Conservation (phyloP, 1,140 invertebrate species). For the Drosophila insularis region DNA sequence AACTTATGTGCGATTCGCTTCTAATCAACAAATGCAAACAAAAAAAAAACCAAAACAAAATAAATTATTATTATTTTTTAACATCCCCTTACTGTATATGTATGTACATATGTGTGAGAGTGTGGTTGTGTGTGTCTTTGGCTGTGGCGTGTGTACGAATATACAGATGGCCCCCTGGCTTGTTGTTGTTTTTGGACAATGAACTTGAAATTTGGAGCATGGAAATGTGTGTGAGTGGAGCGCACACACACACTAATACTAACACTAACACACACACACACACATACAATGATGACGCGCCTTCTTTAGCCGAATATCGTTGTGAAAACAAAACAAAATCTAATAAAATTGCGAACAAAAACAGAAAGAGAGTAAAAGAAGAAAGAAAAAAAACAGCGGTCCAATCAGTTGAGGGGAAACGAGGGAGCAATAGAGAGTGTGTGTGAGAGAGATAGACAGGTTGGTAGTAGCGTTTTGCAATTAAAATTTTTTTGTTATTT, state of each 20-base stretch:
- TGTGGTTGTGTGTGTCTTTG: too few relatives aligned
- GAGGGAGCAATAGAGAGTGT: background rate
- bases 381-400: background rate
- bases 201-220: slow-evolving; percentile 69
- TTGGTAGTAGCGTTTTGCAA: slow-evolving; percentile 58
- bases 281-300: slow-evolving; percentile 18
- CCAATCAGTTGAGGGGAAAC: background rate
- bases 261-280: background rate
- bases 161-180: slow-evolving; percentile 22
- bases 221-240: slow-evolving; percentile 55
- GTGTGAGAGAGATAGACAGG: background rate
- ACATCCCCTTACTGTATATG: background rate
- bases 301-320: slow-evolving; percentile 62
- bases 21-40: background rate
- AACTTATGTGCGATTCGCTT: background rate
- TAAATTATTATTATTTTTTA: background rate
- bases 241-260: slow-evolving; percentile 23
- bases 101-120: background rate
- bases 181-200: slow-evolving; percentile 59
- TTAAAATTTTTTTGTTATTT: slow-evolving; percentile 75
- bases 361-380: slow-evolving; percentile 47
- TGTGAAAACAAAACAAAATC: slow-evolving; percentile 76
- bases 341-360: slow-evolving; percentile 79
- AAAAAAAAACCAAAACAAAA: slow-evolving; percentile 14
- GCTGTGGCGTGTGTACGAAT: background rate